Conservation (phyloP, 2,888 invertebrate genomes). For the Leptinotarsa tumamoca region DNA sequence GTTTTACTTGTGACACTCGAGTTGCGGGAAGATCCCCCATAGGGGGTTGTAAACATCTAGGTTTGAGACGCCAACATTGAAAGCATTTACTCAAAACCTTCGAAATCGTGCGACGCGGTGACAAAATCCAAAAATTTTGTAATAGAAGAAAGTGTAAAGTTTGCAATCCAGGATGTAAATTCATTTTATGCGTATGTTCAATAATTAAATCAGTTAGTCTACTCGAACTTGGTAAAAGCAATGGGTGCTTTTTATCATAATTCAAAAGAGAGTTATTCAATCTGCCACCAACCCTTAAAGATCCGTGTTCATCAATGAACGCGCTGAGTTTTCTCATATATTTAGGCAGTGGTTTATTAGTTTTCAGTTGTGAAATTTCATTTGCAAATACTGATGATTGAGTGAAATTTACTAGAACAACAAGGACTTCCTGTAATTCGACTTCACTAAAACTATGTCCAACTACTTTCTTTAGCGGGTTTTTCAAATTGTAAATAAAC, state of each 20-base stretch:
- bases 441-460: not conserved
- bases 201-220: constrained; percentile 19
- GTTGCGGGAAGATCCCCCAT: constrained; percentile 36
- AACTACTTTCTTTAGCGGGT: not conserved
- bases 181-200: constrained; percentile 3
- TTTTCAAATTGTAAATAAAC: constrained; percentile 14
- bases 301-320: constrained; percentile 20
- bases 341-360: constrained; percentile 16
- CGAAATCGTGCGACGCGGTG: constrained; percentile 22
- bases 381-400: constrained; percentile 9
- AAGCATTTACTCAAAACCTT: constrained; percentile 18
- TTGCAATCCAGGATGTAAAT: constrained; percentile 20
- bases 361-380: not conserved
- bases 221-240: constrained; percentile 13
- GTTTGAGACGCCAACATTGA: constrained; percentile 25
- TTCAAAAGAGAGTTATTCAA: constrained; percentile 29
- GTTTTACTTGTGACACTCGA: constrained; percentile 29
- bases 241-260: constrained; percentile 39
- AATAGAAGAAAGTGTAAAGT: constrained; percentile 26
- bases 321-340: constrained; percentile 24
- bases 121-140: constrained; percentile 33
- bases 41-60: not conserved
- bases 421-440: constrained; percentile 20
- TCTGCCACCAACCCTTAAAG: constrained; percentile 42
- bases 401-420: constrained; percentile 7